Conservation (phyloP, 2,113 vertebrate species). For the Paracanthobrama guichenoti region DNA sequence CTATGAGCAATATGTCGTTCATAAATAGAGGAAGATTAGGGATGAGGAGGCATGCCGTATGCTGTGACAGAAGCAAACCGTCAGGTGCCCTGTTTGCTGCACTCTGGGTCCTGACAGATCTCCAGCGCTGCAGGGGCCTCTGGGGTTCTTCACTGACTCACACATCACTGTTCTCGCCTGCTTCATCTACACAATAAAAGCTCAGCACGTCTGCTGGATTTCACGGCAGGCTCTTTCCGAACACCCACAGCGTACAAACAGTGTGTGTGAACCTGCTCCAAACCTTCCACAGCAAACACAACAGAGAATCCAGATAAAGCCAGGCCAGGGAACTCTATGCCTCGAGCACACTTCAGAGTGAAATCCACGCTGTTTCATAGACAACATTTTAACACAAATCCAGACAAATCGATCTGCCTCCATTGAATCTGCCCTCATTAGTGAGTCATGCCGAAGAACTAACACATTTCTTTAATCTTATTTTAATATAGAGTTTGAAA, state of each 20-base stretch:
- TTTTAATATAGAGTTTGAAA: not conserved
- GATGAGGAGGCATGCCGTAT: not conserved
- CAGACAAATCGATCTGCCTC: conserved; percentile 23
- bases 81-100: not conserved
- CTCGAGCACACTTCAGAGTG: conserved; percentile 11
- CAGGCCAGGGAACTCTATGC: not conserved
- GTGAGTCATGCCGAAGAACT: conserved; percentile 1
- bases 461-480: not conserved
- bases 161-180: conserved; percentile 1
- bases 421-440: not conserved
- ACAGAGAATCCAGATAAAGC: not conserved
- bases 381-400: not conserved
- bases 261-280: conserved; percentile 20
- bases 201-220: conserved; percentile 32
- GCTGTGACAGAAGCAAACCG: not conserved
- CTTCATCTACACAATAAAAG: conserved; percentile 25
- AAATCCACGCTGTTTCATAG: not conserved
- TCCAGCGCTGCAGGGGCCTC: conserved; percentile 31
- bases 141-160: conserved; percentile 27
- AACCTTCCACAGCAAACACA: not conserved
- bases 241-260: conserved; percentile 9
- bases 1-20: not conserved
- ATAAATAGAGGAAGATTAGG: not conserved
- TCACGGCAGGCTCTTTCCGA: conserved; percentile 16
- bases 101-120: conserved; percentile 39